phyloP scores from a whole-genome alignment of 2,113 vertebrate genomes.

The Hippocampus barbouri region DNA sequence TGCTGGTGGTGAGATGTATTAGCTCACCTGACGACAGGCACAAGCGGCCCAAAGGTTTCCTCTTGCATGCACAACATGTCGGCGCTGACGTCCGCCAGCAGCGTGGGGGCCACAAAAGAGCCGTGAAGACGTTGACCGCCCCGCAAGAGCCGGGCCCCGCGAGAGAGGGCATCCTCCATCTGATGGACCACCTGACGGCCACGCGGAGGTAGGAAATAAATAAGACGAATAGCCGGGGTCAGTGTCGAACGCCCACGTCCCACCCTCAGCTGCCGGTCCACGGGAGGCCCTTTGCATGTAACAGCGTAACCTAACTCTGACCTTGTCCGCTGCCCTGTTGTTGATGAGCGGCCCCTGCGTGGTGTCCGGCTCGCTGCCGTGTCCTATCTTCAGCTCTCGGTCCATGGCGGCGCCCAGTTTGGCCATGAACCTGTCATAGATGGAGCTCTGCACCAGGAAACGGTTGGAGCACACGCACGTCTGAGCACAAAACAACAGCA shows the following conservation, averaged over 20 bases:
- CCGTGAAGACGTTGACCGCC: conserved; percentile 84
- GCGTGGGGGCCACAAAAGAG: conserved; percentile 91
- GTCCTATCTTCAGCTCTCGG: conserved; percentile 77
- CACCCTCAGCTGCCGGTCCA: no score
- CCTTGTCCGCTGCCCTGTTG: conserved; percentile 87
- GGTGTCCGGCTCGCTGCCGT: conserved; percentile 82
- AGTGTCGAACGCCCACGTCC: no score
- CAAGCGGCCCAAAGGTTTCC: conserved; percentile 91
- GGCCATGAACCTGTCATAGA: conserved; percentile 85
- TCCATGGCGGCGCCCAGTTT: conserved; percentile 81
- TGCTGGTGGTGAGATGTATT: no score
- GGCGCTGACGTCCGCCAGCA: conserved; percentile 80
- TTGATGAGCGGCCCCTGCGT: conserved; percentile 96
- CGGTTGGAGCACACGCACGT: conserved; percentile 94
- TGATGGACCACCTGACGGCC: conserved; percentile 82
- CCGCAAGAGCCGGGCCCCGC: conserved; percentile 79
- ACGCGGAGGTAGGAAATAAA: no score
- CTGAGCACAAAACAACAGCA: conserved; percentile 54
- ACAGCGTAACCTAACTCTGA: conserved; percentile 29
- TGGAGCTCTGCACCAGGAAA: conserved; percentile 86
- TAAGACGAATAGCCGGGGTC: no score
- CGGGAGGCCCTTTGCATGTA: not conserved
- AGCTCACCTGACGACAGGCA: conserved; percentile 86
- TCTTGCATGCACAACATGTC: conserved; percentile 87
- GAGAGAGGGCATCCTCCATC: conserved; percentile 81